A percentile compares a stretch with the other conserved stretches of the same genome.
These are phyloP conservation scores for Muscicapa striata DNA, from an alignment of 2,797 vertebrate genomes.

Conservation along the genomic window DNA sequence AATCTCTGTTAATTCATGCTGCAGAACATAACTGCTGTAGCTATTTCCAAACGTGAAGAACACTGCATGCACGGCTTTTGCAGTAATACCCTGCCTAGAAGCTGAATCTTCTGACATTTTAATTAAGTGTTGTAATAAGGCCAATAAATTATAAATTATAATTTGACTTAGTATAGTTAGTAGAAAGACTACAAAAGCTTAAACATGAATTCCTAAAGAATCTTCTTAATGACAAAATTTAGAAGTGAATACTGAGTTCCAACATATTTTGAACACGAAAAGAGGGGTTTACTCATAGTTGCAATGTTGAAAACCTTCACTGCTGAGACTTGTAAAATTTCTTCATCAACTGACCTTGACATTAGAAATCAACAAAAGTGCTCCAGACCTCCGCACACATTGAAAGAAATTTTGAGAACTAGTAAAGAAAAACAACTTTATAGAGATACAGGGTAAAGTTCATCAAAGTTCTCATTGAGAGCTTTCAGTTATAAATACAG, in stretches of 20 bases:
- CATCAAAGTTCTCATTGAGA: background rate
- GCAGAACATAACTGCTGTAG: slow-evolving; percentile 49
- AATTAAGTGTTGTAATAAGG: slow-evolving; percentile 32
- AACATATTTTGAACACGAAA: background rate
- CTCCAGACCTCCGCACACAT: background rate
- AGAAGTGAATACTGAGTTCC: background rate
- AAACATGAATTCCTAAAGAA: background rate
- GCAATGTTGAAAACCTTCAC: background rate
- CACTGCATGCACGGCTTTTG: background rate
- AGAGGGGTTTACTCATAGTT: background rate
- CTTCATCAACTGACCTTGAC: background rate
- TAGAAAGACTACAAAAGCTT: background rate
- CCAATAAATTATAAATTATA: slow-evolving; percentile 57
- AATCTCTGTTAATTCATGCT: slow-evolving; percentile 63
- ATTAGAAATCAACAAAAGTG: background rate
- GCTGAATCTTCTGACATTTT: slow-evolving; percentile 33
- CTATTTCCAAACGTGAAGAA: background rate
- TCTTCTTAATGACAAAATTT: background rate
- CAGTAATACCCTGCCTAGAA: background rate
- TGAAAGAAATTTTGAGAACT: background rate
- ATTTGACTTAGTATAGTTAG: background rate
- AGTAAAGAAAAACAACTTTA: background rate
- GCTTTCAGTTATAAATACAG: background rate
- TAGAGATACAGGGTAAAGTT: background rate
- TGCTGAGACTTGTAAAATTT: background rate